A percentile compares a stretch with the other conserved stretches of the same genome.
Conservation (phyloP, 2,888 invertebrate species). For the Antitype chi region DNA sequence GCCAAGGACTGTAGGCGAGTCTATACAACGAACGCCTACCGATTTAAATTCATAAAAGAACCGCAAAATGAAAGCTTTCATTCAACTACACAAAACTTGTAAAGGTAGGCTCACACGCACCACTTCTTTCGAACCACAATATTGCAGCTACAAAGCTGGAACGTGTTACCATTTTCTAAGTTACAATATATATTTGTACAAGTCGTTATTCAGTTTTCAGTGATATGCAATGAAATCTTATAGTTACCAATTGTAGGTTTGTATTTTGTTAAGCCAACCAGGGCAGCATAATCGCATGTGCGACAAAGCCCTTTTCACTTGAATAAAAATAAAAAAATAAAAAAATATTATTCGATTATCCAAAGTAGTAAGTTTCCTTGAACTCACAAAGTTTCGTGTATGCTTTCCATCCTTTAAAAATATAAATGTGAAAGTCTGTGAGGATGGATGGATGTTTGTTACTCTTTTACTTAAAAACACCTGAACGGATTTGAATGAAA, state of each 20-base stretch:
- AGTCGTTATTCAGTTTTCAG: background rate
- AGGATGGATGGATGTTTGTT: no score
- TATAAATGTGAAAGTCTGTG: no score
- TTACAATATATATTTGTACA: background rate
- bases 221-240: background rate
- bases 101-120: slow-evolving; percentile 9
- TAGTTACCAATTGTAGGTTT: background rate
- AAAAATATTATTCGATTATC: no score
- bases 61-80: slow-evolving; percentile 18
- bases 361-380: no score
- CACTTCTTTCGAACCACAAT: background rate
- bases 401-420: no score
- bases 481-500: no score
- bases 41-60: slow-evolving; percentile 19
- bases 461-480: no score
- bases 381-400: no score
- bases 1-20: background rate
- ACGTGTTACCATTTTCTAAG: background rate
- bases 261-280: no score
- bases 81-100: slow-evolving; percentile 12
- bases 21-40: background rate
- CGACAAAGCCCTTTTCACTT: no score
- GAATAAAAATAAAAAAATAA: no score
- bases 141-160: background rate
- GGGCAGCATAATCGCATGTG: no score